Evolutionary conservation across 2,113 vertebrate species (phyloP), one percentile per base, ranked within the genome.

Genomic region (Nesospiza acunhae): DNA sequence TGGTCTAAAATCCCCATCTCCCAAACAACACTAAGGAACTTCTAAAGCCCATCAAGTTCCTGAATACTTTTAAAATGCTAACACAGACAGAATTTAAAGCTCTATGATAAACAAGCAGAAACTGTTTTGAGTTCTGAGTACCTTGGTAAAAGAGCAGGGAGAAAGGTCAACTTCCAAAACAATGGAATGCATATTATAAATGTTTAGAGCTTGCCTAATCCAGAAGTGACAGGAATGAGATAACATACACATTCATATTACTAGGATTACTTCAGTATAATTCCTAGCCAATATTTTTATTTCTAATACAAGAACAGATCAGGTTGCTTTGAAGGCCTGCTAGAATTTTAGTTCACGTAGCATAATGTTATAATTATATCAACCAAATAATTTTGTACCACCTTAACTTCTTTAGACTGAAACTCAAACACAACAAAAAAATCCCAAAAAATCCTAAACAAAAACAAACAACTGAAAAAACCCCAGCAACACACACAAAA

Each of bases 381-480:
- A 46, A 68, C 18, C 11, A 68, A 63, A 42, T 42, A 55, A 79
- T 33, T n/a, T 58, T 35, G 10, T 31, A 47, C 14, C 8, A 73
- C 69, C 87, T 69, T 46, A 77, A 49, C 13, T 70, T 69, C 23
- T 47, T 60, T 39, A 21, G 31, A 39, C 31, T 93, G 46, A 73
- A 92, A 59, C 2, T 49, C 15, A 15, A 15, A 24, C 6, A 37
- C 6, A 63, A 41, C 2, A n/a, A 59, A 22, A 37, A 23, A 28
- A 2, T 2, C 10, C 24, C 7, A 1, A 11, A 55, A 28, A 22
- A 0, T 9, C 35, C 6, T 23, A 28, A 46, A 15, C 8, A 10
- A 11, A 23, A 33, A 1, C 15, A 60, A 69, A 26, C 18, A 67
- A 69, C 13, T 35, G 33, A 52, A 16, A 47, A 47, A 27, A 27